A percentile compares a stretch with the other conserved stretches of the same genome.
phyloP scores from a whole-genome alignment of 2,888 invertebrate genomes.

The Ornithoptera alexandrae region DNA sequence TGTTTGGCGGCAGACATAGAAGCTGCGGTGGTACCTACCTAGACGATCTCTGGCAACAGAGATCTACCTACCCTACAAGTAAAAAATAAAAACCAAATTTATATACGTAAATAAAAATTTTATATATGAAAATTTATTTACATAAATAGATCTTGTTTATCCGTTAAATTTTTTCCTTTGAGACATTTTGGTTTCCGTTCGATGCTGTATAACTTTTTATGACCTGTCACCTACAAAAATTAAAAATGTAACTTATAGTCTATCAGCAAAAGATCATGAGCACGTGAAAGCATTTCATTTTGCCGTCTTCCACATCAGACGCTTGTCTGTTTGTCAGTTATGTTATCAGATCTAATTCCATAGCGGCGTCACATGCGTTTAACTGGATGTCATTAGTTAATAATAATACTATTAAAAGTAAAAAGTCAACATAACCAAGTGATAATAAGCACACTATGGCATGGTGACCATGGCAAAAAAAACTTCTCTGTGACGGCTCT shows the following conservation, averaged over 20 bases:
- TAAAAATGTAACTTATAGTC: background rate
- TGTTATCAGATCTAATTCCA: constrained; percentile 44
- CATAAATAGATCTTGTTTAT: background rate
- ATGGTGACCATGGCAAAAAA: background rate
- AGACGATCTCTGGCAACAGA: too few relatives aligned
- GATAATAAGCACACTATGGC: background rate
- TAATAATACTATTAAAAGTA: constrained; percentile 41
- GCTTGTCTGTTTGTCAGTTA: constrained; percentile 19
- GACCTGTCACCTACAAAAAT: background rate
- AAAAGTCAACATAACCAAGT: background rate
- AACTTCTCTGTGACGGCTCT: background rate
- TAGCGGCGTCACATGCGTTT: constrained; percentile 47
- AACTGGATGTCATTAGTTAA: constrained; percentile 44
- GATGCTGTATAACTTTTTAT: background rate
- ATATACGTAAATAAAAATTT: too few relatives aligned
- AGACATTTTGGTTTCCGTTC: background rate
- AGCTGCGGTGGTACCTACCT: too few relatives aligned
- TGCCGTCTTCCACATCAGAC: background rate
- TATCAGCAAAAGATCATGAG: constrained; percentile 11
- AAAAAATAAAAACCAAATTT: too few relatives aligned
- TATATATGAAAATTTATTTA: background rate
- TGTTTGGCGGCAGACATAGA: too few relatives aligned
- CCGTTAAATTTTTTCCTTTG: background rate
- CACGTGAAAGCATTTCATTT: constrained; percentile 10
- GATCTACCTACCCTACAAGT: too few relatives aligned